Percentiles rank a stretch among this genome's conserved stretches.
Conservation (phyloP, 1,140 invertebrate species). For the Panagrolaimus sp. region DNA sequence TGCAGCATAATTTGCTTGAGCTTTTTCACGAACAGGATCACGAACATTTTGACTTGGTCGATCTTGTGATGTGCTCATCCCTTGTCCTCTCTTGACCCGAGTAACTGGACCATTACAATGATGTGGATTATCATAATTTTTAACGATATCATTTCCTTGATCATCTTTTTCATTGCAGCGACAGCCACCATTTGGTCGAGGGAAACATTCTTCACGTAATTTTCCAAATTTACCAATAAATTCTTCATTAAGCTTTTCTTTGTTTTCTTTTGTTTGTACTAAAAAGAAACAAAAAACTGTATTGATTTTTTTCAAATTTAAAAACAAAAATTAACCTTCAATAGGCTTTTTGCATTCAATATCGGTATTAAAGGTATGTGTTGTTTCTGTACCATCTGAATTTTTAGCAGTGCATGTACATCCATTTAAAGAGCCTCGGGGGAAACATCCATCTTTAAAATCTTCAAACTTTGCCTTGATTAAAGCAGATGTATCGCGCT, state of each 20-base stretch:
- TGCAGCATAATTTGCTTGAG: constrained; percentile 44
- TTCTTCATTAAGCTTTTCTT: constrained; percentile 21
- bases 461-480: not conserved
- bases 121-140: not conserved
- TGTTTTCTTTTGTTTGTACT: not conserved
- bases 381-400: not conserved
- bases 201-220: constrained; percentile 37
- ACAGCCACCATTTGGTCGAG: constrained; percentile 27
- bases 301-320: too few species aligned
- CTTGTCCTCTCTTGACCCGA: constrained; percentile 1
- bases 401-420: not conserved
- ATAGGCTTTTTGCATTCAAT: constrained; percentile 5
- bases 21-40: constrained; percentile 43
- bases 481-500: not conserved
- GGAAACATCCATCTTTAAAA: constrained; percentile 4
- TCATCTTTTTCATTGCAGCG: constrained; percentile 21
- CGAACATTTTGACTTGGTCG: constrained; percentile 34
- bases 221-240: constrained; percentile 24
- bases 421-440: not conserved
- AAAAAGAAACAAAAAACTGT: not conserved
- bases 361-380: not conserved
- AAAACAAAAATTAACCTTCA: not conserved
- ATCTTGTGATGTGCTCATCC: not conserved
- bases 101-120: constrained; percentile 23
- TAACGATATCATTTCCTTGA: constrained; percentile 15